Percentiles rank a stretch among this genome's conserved stretches.
These are phyloP conservation scores for Diorhabda elongata DNA, from an alignment of 1,140 invertebrate species.

Conservation along the genomic window DNA sequence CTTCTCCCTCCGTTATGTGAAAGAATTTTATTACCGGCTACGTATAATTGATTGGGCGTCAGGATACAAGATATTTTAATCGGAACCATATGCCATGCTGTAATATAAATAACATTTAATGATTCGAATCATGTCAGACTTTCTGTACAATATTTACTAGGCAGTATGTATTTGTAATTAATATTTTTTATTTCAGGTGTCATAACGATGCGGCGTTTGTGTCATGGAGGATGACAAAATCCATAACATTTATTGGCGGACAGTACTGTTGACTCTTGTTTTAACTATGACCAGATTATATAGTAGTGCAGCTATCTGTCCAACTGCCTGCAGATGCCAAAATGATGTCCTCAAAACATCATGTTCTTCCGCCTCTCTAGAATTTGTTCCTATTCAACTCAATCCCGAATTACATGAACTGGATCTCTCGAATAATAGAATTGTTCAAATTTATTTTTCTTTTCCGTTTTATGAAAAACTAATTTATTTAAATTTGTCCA, in stretches of 20 bases:
- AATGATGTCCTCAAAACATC: constrained; percentile 67
- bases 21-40: too few species aligned
- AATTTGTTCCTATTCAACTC: constrained; percentile 81
- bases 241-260: constrained; percentile 44
- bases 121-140: too few species aligned
- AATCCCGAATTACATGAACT: constrained; percentile 78
- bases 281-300: constrained; percentile 40
- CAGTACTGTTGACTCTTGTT: constrained; percentile 37
- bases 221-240: constrained; percentile 45
- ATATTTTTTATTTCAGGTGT: constrained; percentile 40
- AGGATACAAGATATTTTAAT: too few species aligned
- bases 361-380: constrained; percentile 71
- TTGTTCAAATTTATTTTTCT: constrained; percentile 66
- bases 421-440: constrained; percentile 71
- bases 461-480: constrained; percentile 76
- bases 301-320: constrained; percentile 63
- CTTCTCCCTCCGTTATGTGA: too few species aligned
- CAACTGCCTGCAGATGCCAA: constrained; percentile 74
- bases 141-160: too few species aligned
- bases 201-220: constrained; percentile 41
- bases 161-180: neutral
- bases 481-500: constrained; percentile 71
- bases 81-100: too few species aligned
- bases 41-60: too few species aligned
- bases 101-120: too few species aligned